Conservation (phyloP, 2,797 vertebrate species). For the Paratrypauchen microcephalus region DNA sequence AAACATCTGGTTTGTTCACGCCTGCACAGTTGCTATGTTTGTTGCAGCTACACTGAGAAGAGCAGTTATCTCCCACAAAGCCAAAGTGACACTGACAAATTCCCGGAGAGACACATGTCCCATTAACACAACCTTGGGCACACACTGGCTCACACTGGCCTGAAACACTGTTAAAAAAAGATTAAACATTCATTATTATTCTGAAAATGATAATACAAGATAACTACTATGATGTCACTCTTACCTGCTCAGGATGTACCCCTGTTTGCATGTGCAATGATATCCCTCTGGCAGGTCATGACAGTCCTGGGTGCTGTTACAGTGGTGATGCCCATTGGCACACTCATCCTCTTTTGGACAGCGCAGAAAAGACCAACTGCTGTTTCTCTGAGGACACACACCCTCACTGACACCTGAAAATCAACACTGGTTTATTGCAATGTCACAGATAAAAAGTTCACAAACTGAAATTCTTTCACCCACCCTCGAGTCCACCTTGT, state of each 20-base stretch:
- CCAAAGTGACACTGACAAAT: conserved; percentile 90
- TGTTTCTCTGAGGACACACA: conserved; percentile 76
- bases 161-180: conserved; percentile 62
- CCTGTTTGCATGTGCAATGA: conserved; percentile 88
- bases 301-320: conserved; percentile 90
- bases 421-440: conserved; percentile 1
- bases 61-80: conserved; percentile 91
- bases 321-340: conserved; percentile 87
- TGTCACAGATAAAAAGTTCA: neutral
- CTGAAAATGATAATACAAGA: neutral
- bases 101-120: conserved; percentile 87
- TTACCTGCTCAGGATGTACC: conserved; percentile 87
- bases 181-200: neutral
- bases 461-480: conserved; percentile 37
- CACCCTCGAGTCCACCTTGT: conserved; percentile 87
- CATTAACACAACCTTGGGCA: conserved; percentile 89
- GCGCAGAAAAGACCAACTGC: conserved; percentile 89
- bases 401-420: conserved; percentile 73
- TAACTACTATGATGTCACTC: neutral
- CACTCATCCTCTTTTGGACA: conserved; percentile 92
- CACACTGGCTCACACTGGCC: conserved; percentile 91
- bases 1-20: conserved; percentile 82
- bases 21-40: conserved; percentile 90
- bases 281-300: conserved; percentile 84
- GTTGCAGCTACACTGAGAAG: conserved; percentile 90